A percentile compares a stretch with the other conserved stretches of the same genome.
Conservation (phyloP, 64 coral and sea anemone genomes). For the Montipora efflorescens region DNA sequence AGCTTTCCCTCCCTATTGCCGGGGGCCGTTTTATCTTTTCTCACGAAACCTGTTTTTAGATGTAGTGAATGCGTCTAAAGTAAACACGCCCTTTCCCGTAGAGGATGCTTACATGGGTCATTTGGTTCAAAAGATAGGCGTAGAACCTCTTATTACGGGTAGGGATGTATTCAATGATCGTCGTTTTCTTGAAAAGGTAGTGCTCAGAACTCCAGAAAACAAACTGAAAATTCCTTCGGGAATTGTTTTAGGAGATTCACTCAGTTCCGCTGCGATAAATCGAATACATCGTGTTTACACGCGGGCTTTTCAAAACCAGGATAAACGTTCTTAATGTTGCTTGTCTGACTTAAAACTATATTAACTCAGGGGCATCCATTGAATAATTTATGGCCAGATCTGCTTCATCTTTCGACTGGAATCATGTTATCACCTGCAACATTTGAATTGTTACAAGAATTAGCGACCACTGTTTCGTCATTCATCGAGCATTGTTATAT, state of each 20-base stretch:
- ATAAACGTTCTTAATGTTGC: too few species aligned
- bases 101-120: constrained; percentile 53
- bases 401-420: too few species aligned
- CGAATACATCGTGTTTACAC: background rate
- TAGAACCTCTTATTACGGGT: background rate
- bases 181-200: background rate
- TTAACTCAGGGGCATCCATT: too few species aligned
- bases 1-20: constrained; percentile 20
- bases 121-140: constrained; percentile 1
- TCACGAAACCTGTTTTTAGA: constrained; percentile 35
- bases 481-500: too few species aligned
- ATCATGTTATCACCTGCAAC: too few species aligned
- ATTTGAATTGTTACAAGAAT: too few species aligned
- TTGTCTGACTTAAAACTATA: too few species aligned
- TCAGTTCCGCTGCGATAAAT: background rate
- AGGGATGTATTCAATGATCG: background rate
- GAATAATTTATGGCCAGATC: too few species aligned
- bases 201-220: background rate
- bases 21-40: constrained; percentile 48
- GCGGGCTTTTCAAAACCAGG: too few species aligned
- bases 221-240: background rate
- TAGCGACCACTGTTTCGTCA: too few species aligned
- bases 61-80: constrained; percentile 1
- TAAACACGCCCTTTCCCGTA: constrained; percentile 6
- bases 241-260: background rate